Evolutionary conservation across 2,113 vertebrate genomes (phyloP), one percentile per base, ranked within the genome.

Genomic region (Poecile atricapillus): DNA sequence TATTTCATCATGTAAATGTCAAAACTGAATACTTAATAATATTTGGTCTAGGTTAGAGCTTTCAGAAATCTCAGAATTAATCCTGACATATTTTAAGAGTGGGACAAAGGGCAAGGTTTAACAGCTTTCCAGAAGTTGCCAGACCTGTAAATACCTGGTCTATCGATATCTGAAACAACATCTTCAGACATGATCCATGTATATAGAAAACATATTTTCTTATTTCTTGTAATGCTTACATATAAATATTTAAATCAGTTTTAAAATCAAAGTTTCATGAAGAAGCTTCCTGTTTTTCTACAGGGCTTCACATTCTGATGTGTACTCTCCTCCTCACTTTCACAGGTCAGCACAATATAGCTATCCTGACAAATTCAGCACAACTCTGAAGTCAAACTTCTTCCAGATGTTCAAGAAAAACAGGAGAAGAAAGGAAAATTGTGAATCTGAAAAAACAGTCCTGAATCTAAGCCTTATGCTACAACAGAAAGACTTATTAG

Each of bases 361-460:
- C 56, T 43, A 41, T 46, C 11, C 46, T 52, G 52, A 28, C 46
- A 95, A 78, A 79, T 50, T n/a, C 60, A 78, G 30, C 60, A 67
- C 31, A 65, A 23, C 46, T 56, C 80, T 3, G 0, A 65, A 71
- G 30, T 6, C 53, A 55, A 71, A 60, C 21, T 47, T 62, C 67
- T 52, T 80, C 21, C 43, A 75, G 37, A 53, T 33, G 15, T 47
- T 27, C 2, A 2, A 70, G 28, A 35, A 44, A 22, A 79, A 50
- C 2, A 69, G 28, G 4, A 92, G 39, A 8, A 81, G n/a, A 86
- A 74, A 92, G 47, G 25, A 65, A 56, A 31, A 75, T 0, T 49
- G 8, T 37, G 37, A 74, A 79, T 69, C 15, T 0, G 0, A 60
- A 69, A 91, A 43, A 41, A 0, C 10, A 55, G 46, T 39, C 46